phyloP scores from a whole-genome alignment of 1,140 invertebrate species.

The Acromyrmex echinatior region DNA sequence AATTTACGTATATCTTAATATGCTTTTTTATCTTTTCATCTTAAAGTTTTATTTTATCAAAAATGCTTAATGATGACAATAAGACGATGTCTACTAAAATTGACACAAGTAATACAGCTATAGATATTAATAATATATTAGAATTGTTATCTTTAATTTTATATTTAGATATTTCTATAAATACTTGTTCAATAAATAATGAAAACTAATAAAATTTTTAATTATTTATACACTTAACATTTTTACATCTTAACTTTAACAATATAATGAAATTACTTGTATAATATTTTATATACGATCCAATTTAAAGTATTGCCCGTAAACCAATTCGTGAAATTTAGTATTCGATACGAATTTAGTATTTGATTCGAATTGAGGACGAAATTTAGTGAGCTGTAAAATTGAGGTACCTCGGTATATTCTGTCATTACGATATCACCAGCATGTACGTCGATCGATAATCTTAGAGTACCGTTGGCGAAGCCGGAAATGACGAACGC shows the following conservation, averaged over 20 bases:
- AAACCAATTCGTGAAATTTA: neutral
- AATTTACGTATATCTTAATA: neutral
- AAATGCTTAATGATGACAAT: slow-evolving; percentile 3
- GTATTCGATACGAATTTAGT: neutral
- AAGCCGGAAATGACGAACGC: slow-evolving; percentile 69
- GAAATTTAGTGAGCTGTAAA: neutral
- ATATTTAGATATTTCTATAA: neutral
- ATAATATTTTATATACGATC: neutral
- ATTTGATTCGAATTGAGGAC: neutral
- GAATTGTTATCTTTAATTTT: neutral
- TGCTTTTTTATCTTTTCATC: neutral
- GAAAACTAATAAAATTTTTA: neutral
- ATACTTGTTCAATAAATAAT: neutral
- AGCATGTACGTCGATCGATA: slow-evolving; percentile 58
- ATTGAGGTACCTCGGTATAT: neutral
- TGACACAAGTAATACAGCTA: neutral
- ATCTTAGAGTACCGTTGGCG: slow-evolving; percentile 70
- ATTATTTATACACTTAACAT: neutral
- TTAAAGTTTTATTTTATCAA: neutral
- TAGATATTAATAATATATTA: neutral
- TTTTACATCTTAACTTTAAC: neutral
- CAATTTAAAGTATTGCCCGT: neutral
- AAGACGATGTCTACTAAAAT: neutral
- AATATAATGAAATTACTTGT: neutral
- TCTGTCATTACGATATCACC: neutral